Percentiles rank a stretch among this genome's conserved stretches.
Conservation (phyloP, 2,888 invertebrate genomes). For the Barypeithes pellucidus region DNA sequence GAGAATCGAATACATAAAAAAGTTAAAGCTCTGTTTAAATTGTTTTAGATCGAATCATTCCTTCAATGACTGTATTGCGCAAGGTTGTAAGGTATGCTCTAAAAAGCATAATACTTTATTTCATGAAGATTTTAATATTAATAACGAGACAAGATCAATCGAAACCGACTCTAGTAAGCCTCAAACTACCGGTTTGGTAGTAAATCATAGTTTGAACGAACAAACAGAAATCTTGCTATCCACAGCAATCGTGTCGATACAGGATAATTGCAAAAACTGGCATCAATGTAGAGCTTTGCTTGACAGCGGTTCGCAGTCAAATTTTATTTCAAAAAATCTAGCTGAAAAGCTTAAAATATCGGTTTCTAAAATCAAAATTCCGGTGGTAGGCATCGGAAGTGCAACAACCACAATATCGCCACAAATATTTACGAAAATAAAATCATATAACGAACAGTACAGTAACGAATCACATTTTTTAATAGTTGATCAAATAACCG, state of each 20-base stretch:
- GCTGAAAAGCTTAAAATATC: slow-evolving; percentile 3
- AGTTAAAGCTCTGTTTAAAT: background rate
- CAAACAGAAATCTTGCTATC: slow-evolving; percentile 13
- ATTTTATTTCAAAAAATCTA: slow-evolving; percentile 13
- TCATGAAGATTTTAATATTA: background rate
- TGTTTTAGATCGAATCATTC: too few relatives aligned
- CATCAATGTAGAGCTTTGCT: background rate
- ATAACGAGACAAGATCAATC: too few relatives aligned
- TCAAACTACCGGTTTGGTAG: background rate
- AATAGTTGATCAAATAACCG: background rate
- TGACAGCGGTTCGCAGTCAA: slow-evolving; percentile 14
- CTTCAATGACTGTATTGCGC: background rate
- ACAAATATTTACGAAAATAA: background rate
- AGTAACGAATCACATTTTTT: background rate
- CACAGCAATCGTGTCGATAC: slow-evolving; percentile 3
- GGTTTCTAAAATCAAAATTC: slow-evolving; percentile 1
- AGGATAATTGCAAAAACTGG: background rate
- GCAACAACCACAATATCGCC: background rate
- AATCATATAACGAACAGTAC: slow-evolving; percentile 7
- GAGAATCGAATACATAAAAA: background rate
- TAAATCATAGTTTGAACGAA: slow-evolving; percentile 4
- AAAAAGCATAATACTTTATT: slow-evolving; percentile 1
- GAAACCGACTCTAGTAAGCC: too few relatives aligned
- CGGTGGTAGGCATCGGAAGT: slow-evolving; percentile 9
- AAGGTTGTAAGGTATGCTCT: background rate